Evolutionary conservation across 2,888 invertebrate genomes (phyloP).

Genomic region (Folsomia manolachei): DNA sequence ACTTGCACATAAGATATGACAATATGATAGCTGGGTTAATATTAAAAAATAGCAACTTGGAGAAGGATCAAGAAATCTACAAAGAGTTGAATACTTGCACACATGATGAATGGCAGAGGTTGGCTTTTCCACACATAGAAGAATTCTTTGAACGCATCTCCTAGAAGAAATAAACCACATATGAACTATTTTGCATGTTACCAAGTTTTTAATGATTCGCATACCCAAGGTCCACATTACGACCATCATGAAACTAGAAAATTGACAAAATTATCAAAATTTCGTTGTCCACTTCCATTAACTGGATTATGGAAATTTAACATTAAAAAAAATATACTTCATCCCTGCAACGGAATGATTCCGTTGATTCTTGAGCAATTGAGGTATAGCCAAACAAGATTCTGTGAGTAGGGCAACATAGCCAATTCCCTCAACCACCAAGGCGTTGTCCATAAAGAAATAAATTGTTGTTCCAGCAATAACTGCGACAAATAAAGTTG

Average conservation of each 20-base stretch:
- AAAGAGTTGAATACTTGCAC: constrained; percentile 25
- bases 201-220: not conserved
- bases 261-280: too few species aligned
- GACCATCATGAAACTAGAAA: constrained; percentile 32
- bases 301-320: not conserved
- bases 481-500: constrained; percentile 11
- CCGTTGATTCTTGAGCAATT: constrained; percentile 29
- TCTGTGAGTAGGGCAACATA: constrained; percentile 30
- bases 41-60: constrained; percentile 11
- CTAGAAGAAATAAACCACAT: constrained; percentile 14
- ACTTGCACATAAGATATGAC: too few species aligned
- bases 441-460: constrained; percentile 2
- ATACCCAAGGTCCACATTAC: constrained; percentile 31
- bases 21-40: too few species aligned
- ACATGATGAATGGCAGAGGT: constrained; percentile 30
- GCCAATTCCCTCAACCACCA: constrained; percentile 28
- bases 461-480: constrained; percentile 11
- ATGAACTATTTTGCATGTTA: not conserved
- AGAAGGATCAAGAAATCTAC: constrained; percentile 15
- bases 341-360: constrained; percentile 35
- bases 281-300: not conserved
- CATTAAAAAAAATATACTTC: too few species aligned
- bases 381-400: constrained; percentile 27
- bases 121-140: constrained; percentile 26
- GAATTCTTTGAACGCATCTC: constrained; percentile 28